Base-by-base conservation (phyloP, 2,113 vertebrate genomes). In the Salvator merianae region DNA sequence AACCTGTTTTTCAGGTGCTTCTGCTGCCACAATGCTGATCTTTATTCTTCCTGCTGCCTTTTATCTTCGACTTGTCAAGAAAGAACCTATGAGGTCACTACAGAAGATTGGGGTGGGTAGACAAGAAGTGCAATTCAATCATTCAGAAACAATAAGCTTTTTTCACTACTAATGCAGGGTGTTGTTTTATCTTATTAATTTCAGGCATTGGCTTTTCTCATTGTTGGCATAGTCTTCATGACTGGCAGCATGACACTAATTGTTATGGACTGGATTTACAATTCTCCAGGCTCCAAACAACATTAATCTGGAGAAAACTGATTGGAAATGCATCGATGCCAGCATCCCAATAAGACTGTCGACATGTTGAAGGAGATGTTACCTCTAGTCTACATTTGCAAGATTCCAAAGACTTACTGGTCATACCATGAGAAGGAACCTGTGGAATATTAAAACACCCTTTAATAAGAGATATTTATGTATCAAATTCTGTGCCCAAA, bases 1-100 rank as follows among this genome's bases (percentile, higher is more conserved):
- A 4, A 66, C 91, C 81, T 87, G 76, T 89, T 20, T 87, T 90
- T 8, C 90, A 99, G 99, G 99, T 22, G 97, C 98, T 1, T 99
- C 99, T 86, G 98, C 99, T 0, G 99, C 99, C 69, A 99, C 98
- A 0, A 96, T 99, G 97, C 92, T 99, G 85, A 99, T 99, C 94
- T 99, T 99, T 83, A 99, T 99, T 89, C 97, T 99, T 4, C 99
- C 99, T 1, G 96, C 97, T 74, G 97, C 97, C 24, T 99, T 99
- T 92, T 99, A 99, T 92, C 90, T 99, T 81, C 95, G 96, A 81
- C 94, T 99, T 16, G 98, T 99, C 74, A 97, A 99, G 93, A 97
- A 97, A 10, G 88, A 98, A 83, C 95, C 97, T 0, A 59, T 97
- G 24, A 96, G 93, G 82, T 99, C 98, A 74, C 96, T 97, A 6